A percentile compares a stretch with the other conserved stretches of the same genome.
Evolutionary conservation across 2,113 vertebrate species (phyloP).

Genomic region (Rattus rattus): DNA sequence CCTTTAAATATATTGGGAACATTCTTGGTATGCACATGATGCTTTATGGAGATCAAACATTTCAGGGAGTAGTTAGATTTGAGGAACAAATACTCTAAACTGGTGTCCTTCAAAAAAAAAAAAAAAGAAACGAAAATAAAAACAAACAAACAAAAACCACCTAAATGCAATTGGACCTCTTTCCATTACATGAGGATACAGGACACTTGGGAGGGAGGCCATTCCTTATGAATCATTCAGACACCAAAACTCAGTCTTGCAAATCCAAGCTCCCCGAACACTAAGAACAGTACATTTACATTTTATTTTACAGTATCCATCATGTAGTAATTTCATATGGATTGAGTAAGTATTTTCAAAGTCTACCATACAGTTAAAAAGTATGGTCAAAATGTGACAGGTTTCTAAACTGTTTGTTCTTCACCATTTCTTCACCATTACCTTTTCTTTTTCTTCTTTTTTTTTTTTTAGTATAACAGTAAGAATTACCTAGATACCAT

Average conservation of each 20-base stretch:
- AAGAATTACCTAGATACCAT: neutral
- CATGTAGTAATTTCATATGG: neutral
- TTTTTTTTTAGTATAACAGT: neutral
- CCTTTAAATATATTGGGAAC: neutral
- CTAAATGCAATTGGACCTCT: neutral
- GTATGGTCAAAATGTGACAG: neutral
- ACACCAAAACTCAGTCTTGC: accelerated
- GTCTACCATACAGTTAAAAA: neutral
- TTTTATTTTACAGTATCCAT: neutral
- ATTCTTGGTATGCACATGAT: neutral
- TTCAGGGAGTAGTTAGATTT: neutral
- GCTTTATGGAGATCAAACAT: accelerated
- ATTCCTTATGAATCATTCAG: accelerated
- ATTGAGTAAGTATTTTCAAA: neutral
- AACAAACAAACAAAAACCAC: neutral
- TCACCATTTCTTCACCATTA: neutral
- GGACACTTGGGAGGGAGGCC: too few relatives aligned
- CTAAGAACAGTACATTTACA: neutral
- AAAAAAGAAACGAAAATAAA: too few relatives aligned
- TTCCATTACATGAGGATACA: neutral
- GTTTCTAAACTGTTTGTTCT: neutral
- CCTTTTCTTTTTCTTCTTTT: too few relatives aligned
- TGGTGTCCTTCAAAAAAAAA: too few relatives aligned
- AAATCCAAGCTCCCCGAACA: too few relatives aligned
- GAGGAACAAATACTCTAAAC: too few relatives aligned